Evolutionary conservation across 2,113 vertebrate genomes (phyloP).

Genomic region (Brienomyrus longianalis): DNA sequence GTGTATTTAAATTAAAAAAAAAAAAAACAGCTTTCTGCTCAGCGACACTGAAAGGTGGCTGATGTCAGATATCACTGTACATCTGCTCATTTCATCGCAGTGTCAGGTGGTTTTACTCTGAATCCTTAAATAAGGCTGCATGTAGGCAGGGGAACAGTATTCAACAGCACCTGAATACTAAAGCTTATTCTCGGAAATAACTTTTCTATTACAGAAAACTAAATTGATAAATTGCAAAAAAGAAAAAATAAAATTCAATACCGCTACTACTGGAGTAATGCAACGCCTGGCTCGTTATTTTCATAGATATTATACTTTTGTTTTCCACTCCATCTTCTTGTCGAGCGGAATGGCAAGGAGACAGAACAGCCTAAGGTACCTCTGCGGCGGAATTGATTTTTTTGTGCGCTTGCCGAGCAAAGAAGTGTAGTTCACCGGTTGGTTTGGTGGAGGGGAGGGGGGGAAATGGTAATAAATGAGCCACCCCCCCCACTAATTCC

Average conservation of each 20-base stretch:
- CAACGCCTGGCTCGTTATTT: not conserved
- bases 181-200: not conserved
- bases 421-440: not conserved
- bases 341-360: not conserved
- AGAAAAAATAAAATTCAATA: not conserved
- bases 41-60: slow-evolving; percentile 63
- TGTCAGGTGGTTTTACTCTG: slow-evolving; percentile 39
- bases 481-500: slow-evolving; percentile 56
- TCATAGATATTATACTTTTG: not conserved
- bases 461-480: slow-evolving; percentile 31
- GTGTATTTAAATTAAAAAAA: not conserved
- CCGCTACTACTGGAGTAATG: not conserved
- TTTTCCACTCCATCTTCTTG: not conserved
- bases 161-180: not conserved
- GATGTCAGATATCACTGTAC: slow-evolving; percentile 57
- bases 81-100: slow-evolving; percentile 64
- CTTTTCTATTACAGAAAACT: not conserved
- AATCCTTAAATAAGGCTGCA: not conserved
- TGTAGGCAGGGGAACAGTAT: not conserved
- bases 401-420: not conserved
- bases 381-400: slow-evolving; percentile 14
- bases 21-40: slow-evolving; percentile 27
- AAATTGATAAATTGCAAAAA: not conserved
- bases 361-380: not conserved
- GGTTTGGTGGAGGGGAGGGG: not conserved